Percentiles rank a stretch among this genome's conserved stretches.
phyloP scores from a whole-genome alignment of 2,113 vertebrate species.

The Pseudolaguvia tuberculata region DNA sequence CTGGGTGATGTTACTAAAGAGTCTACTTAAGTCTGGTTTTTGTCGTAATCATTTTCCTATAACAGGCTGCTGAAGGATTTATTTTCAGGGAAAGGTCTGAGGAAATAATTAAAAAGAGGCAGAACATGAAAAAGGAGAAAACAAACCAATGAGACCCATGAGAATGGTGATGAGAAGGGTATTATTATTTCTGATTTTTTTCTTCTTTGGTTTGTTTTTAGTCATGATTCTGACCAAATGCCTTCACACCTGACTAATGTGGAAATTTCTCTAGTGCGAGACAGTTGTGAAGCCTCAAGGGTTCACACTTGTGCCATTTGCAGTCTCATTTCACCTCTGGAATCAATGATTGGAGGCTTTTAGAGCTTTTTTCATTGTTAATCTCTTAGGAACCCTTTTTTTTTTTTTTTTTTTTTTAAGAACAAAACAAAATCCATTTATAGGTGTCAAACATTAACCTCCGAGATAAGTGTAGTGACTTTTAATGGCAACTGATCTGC shows the following conservation, averaged over 20 bases:
- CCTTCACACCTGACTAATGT: conserved; percentile 13
- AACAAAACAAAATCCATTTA: conserved; percentile 1
- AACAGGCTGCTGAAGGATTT: no score
- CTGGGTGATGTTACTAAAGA: neutral
- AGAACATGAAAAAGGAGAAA: no score
- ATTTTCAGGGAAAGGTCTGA: no score
- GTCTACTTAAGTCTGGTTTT: no score
- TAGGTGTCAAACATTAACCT: neutral
- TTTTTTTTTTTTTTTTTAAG: neutral
- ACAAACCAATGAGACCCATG: no score
- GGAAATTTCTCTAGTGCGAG: conserved; percentile 3
- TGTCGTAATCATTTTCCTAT: no score
- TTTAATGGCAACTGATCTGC: neutral
- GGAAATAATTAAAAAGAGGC: no score
- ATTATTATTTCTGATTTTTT: neutral
- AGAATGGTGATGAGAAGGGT: neutral
- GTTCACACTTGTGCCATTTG: neutral
- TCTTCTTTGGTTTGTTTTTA: neutral
- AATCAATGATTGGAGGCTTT: neutral
- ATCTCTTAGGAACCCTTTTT: neutral
- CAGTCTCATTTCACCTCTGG: conserved; percentile 7
- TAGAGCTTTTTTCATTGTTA: conserved; percentile 11
- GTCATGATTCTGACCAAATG: neutral
- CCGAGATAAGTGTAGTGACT: neutral
- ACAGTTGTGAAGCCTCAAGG: conserved; percentile 12